These are phyloP conservation scores for Pogona vitticeps DNA, from an alignment of 2,113 vertebrate species.

Conservation along the genomic window DNA sequence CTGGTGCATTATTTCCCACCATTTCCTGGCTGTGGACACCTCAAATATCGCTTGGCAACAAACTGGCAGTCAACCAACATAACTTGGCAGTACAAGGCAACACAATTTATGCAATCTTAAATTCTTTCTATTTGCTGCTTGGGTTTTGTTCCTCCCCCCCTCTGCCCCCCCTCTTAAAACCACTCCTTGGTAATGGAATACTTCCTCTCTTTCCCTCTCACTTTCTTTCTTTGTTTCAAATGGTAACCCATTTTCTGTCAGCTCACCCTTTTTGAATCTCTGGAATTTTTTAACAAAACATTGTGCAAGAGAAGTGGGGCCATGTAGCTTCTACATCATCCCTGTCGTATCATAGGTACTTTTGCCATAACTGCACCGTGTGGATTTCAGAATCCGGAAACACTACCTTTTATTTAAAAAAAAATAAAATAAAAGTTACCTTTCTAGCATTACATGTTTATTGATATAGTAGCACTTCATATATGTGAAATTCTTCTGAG, in stretches of 20 bases:
- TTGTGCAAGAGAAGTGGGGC: constrained; percentile 46
- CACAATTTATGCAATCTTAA: constrained; percentile 44
- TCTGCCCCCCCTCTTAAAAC: background rate
- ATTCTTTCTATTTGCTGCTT: constrained; percentile 21
- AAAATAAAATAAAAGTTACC: background rate
- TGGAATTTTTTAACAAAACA: constrained; percentile 19
- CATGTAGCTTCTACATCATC: background rate
- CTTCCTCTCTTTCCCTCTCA: background rate
- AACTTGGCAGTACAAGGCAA: constrained; percentile 49
- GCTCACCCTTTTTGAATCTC: constrained; percentile 34
- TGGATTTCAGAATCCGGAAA: background rate
- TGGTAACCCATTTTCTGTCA: constrained; percentile 41
- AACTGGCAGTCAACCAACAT: constrained; percentile 57
- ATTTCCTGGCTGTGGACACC: constrained; percentile 61
- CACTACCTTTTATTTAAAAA: background rate
- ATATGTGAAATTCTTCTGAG: background rate
- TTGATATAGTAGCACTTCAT: background rate
- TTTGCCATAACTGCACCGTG: background rate
- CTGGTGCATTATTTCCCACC: constrained; percentile 53
- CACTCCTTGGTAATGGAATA: background rate
- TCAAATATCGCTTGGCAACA: constrained; percentile 65
- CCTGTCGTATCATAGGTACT: background rate
- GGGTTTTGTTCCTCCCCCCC: background rate
- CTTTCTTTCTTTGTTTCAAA: background rate
- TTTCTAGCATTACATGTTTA: background rate